Base-by-base conservation (phyloP, 2,113 vertebrate species). In the Petromus typicus region DNA sequence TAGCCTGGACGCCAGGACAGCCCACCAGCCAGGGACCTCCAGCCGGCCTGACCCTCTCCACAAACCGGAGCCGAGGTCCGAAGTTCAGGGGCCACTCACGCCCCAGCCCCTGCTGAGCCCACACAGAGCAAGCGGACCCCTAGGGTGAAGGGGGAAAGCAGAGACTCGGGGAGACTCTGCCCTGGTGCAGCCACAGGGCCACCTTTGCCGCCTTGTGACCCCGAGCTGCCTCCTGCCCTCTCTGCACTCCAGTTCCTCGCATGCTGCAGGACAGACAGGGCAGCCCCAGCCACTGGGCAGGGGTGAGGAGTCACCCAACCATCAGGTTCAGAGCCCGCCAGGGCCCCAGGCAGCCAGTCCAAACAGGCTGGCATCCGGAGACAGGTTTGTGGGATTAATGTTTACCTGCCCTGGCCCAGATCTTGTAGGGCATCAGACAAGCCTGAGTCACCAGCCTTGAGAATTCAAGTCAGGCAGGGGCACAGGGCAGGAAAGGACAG, bases 401-500 rank as follows among this genome's bases (percentile, higher is more conserved):
- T 93, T 95, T 92, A 96, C 90, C 76, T 61, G 23, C 25, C n/a
- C 17, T 86, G 82, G 76, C 78, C 69, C 81, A 82, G 34, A 93
- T 93, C 90, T 85, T 27, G 40, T 9, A 18, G 80, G 73, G 27
- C 64, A 84, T 76, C 84, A n/a, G 88, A 30, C 69, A 54, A 51
- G 34, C 92, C 85, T 1, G 5, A 81, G 40, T 64, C 76, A 69
- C 67, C 48, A 27, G 51, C 81, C 90, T 66, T 69, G 66, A 86
- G 69, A 79, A 51, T 4, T 32, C 75, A 61, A 90, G 56, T 2
- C 43, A 67, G 32, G 81, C 30, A 30, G 89, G 76, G 61, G 40
- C 5, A 3, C 0, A 5, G 51, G 27, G 16, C 1, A 43, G 37
- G 48, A 32, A 43, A 30, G 4, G 32, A 22, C 0, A 3, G 18